These are phyloP conservation scores for Bombyx mandarina DNA, from an alignment of 1,140 invertebrate species.

Conservation along the genomic window DNA sequence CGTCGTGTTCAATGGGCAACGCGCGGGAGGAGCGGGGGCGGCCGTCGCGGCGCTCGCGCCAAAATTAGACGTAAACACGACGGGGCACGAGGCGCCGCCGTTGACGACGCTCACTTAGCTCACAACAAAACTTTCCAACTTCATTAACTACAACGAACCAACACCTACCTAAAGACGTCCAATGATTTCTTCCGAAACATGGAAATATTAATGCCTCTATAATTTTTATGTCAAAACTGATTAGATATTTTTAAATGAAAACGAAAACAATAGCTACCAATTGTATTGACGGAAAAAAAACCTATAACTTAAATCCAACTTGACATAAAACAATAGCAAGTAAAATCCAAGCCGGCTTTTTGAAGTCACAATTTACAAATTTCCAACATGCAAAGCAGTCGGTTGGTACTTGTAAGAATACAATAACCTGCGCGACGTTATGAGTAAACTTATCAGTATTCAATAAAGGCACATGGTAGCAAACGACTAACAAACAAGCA, in stretches of 20 bases:
- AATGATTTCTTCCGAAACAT: neutral
- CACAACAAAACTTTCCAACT: constrained; percentile 6
- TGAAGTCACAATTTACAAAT: no score
- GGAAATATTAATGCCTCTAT: no score
- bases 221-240: neutral
- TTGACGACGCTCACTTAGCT: constrained; percentile 24
- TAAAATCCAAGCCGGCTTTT: no score
- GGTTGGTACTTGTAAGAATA: constrained; percentile 1
- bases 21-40: constrained; percentile 36
- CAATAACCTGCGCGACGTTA: constrained; percentile 14
- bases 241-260: neutral
- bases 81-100: constrained; percentile 51
- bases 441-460: constrained; percentile 39
- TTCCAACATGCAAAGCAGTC: no score
- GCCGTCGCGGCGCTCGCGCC: constrained; percentile 60
- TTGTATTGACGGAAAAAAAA: neutral
- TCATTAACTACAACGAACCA: constrained; percentile 1
- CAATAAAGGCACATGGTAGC: constrained; percentile 28
- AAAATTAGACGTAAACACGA: constrained; percentile 69
- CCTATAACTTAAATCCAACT: neutral
- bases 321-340: neutral
- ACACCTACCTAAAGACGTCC: constrained; percentile 1
- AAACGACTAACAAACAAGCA: constrained; percentile 14
- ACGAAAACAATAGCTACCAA: neutral
- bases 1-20: constrained; percentile 56